These are phyloP conservation scores for Acanthopagrus latus DNA, from an alignment of 2,797 vertebrate species.

Conservation along the genomic window DNA sequence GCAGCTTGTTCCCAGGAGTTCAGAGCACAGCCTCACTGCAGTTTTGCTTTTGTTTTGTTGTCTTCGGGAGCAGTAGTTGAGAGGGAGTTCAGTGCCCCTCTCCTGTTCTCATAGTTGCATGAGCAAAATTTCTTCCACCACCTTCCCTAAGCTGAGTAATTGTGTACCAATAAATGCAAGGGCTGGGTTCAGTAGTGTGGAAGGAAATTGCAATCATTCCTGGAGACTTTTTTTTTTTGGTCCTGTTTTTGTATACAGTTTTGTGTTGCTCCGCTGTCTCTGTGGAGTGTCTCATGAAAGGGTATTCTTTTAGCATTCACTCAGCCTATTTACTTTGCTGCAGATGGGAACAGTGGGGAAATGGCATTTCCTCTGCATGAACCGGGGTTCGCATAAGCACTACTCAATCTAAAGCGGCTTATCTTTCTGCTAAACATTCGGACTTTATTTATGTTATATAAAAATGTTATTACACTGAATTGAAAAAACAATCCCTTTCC, in stretches of 20 bases:
- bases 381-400: conserved; percentile 59
- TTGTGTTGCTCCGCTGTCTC: conserved; percentile 57
- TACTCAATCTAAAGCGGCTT: conserved; percentile 51
- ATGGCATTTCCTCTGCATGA: conserved; percentile 74
- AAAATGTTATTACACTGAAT: background rate
- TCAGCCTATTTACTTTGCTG: conserved; percentile 62
- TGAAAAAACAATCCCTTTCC: conserved; percentile 6
- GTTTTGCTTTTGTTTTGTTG: conserved; percentile 83
- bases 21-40: conserved; percentile 71
- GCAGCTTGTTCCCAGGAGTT: conserved; percentile 85
- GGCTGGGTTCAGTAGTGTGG: conserved; percentile 36
- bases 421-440: conserved; percentile 46
- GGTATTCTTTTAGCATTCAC: conserved; percentile 64
- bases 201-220: conserved; percentile 77
- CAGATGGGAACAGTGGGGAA: conserved; percentile 70
- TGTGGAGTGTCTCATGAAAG: conserved; percentile 62
- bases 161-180: conserved; percentile 61
- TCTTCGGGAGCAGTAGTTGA: conserved; percentile 79
- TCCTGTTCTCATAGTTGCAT: conserved; percentile 67
- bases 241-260: conserved; percentile 53
- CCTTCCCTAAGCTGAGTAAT: conserved; percentile 71
- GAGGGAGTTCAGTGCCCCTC: conserved; percentile 77
- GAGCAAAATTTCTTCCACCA: conserved; percentile 54
- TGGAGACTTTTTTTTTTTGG: conserved; percentile 61
- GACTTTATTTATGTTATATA: conserved; percentile 38